Evolutionary conservation across 1,140 invertebrate species (phyloP).

Genomic region (Pseudomyrmex gracilis): DNA sequence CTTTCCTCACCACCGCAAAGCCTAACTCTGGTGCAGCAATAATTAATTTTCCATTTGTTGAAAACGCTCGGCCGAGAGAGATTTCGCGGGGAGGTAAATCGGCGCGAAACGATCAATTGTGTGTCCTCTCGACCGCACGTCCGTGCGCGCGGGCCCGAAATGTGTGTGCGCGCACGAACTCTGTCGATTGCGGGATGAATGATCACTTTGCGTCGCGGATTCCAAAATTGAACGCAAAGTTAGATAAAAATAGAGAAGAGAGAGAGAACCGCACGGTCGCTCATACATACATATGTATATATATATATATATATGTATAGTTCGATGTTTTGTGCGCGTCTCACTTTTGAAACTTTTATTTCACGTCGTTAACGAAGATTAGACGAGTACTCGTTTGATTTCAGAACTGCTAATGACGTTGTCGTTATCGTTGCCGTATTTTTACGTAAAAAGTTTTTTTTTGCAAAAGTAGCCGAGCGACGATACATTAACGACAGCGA

Average conservation of each 20-base stretch:
- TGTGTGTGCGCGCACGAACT: neutral
- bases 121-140: constrained; percentile 4
- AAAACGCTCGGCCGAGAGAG: constrained; percentile 3
- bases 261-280: neutral
- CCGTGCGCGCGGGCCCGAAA: neutral
- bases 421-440: too few relatives aligned
- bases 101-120: constrained; percentile 43
- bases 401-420: too few relatives aligned
- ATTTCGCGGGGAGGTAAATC: constrained; percentile 31
- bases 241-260: constrained; percentile 22
- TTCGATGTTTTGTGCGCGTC: too few relatives aligned
- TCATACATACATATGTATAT: neutral
- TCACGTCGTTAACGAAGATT: neutral
- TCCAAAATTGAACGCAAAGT: constrained; percentile 52
- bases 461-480: too few relatives aligned
- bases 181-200: constrained; percentile 29
- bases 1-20: constrained; percentile 3
- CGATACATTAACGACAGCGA: too few relatives aligned
- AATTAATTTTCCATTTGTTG: constrained; percentile 39
- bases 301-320: too few relatives aligned
- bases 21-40: constrained; percentile 52
- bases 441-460: too few relatives aligned
- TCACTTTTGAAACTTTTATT: neutral
- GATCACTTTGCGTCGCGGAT: constrained; percentile 42
- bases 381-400: neutral